Conservation (phyloP, 2,888 invertebrate species). For the Rambutsinella grinnellia region DNA sequence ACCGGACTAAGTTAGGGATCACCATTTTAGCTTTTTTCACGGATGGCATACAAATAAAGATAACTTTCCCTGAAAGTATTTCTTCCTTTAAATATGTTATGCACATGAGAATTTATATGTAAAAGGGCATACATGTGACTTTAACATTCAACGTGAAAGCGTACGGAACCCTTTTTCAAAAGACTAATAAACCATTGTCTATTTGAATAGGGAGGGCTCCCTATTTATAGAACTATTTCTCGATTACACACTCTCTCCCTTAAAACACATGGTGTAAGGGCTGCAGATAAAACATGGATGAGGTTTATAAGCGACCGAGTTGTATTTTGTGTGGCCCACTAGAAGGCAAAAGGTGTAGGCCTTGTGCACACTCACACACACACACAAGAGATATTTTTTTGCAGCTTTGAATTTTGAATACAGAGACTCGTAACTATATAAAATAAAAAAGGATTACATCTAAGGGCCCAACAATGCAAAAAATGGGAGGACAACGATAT, state of each 20-base stretch:
- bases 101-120: no score
- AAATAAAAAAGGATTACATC: background rate
- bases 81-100: no score
- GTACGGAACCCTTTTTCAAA: no score
- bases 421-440: background rate
- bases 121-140: no score
- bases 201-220: no score
- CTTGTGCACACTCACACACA: background rate
- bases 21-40: background rate
- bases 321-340: slow-evolving; percentile 13
- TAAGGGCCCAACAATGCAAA: background rate
- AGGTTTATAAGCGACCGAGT: slow-evolving; percentile 27
- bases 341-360: slow-evolving; percentile 38
- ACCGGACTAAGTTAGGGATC: slow-evolving; percentile 10
- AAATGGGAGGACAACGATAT: background rate
- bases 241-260: background rate
- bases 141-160: no score
- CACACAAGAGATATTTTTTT: background rate
- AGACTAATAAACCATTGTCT: no score
- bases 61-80: background rate
- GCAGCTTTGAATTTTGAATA: background rate
- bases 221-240: background rate
- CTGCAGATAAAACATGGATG: slow-evolving; percentile 54
- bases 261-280: no score
- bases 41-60: background rate